Evolutionary conservation across 2,888 invertebrate species (phyloP).

Genomic region (Phymatocera aterrima): DNA sequence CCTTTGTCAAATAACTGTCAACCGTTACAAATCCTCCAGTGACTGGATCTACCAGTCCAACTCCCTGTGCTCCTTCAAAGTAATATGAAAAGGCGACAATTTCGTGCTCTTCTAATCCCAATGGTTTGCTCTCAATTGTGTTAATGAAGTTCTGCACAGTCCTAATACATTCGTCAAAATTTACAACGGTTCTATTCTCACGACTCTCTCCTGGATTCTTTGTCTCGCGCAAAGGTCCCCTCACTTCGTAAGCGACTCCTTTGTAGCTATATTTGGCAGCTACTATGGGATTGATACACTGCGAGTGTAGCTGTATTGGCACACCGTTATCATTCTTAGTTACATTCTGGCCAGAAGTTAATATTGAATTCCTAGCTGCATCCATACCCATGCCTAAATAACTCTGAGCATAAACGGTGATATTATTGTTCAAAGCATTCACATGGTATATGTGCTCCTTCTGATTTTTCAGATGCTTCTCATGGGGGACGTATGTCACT

Average conservation of each 20-base stretch:
- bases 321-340: conserved; percentile 1
- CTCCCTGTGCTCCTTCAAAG: conserved; percentile 93
- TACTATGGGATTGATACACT: conserved; percentile 90
- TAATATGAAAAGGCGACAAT: conserved; percentile 96
- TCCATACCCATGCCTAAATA: conserved; percentile 94
- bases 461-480: conserved; percentile 61
- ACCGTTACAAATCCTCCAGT: conserved; percentile 85
- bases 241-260: conserved; percentile 85
- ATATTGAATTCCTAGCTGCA: conserved; percentile 89
- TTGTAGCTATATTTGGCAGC: conserved; percentile 84
- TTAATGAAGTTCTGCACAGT: conserved; percentile 78
- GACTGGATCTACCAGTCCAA: conserved; percentile 78
- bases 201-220: conserved; percentile 75
- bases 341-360: conserved; percentile 75
- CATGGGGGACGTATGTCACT: conserved; percentile 80
- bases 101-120: conserved; percentile 78
- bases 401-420: conserved; percentile 87
- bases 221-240: conserved; percentile 71
- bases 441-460: conserved; percentile 79
- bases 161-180: conserved; percentile 79
- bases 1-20: conserved; percentile 81
- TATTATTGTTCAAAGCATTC: conserved; percentile 78
- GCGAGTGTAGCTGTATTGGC: conserved; percentile 75
- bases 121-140: conserved; percentile 77
- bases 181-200: conserved; percentile 80